Base-by-base conservation (phyloP, 2,888 invertebrate species). In the Melanostoma scalare region DNA sequence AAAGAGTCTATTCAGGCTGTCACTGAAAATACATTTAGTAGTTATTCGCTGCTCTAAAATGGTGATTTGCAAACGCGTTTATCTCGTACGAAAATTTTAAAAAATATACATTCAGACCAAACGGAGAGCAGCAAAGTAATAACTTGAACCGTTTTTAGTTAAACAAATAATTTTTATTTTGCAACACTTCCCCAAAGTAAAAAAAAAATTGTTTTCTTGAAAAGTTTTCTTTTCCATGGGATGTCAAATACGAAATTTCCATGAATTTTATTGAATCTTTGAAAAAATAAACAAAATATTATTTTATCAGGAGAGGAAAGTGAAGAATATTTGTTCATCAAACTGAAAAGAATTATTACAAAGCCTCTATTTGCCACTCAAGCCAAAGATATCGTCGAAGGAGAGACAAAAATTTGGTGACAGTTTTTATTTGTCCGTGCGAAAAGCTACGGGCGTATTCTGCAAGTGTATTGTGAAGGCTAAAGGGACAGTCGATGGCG, bases 361-460 rank as follows among this genome's bases (percentile, higher is more conserved):
- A 20, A 20, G 1, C 20, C 20, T 20, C 4, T 9, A n/a, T 60
- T 44, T 42, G 6, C 65, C 33, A 72, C 46, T 42, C 63, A 42
- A 58, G 20, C 40, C 30, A 33, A 9, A 6, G 36, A 20, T 20
- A 20, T 20, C 20, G 20, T 20, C 38, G 58, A 76, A 33, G 48
- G 56, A 35, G 38, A 40, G 6, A 58, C 6, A 56, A 20, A 63
- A 38, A 52, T 48, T 6, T 50, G 48, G 63, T 67, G 73, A 68
- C 56, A 73, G 68, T 68, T 77, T 20, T 77, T 63, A 78, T 74
- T 78, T 73, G 73, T 3, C 40, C 4, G 33, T 67, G 38, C 63
- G 79, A 75, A 84, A 84, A 84, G 58, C 73, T 78, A 84, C 79
- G 55, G 84, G 30, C 48, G 84, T 61, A 35, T 6, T 8, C 60